A percentile compares a stretch with the other conserved stretches of the same genome.
phyloP scores from a whole-genome alignment of 2,888 invertebrate genomes.

The Machimus rusticus region DNA sequence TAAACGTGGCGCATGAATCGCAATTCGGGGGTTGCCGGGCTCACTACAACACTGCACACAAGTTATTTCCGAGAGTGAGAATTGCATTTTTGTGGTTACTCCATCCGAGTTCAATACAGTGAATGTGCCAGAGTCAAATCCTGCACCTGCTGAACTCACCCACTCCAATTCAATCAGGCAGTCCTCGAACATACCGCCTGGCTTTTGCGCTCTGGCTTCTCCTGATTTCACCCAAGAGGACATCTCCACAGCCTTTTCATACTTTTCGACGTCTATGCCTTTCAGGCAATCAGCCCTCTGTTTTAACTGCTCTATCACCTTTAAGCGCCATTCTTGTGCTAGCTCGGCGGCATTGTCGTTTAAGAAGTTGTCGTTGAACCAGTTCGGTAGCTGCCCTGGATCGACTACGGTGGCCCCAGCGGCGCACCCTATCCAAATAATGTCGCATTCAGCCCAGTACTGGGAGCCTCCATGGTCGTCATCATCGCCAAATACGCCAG shows the following conservation, averaged over 20 bases:
- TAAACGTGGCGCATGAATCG: slow-evolving; percentile 74
- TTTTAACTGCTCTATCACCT: slow-evolving; percentile 75
- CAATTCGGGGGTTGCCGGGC: slow-evolving; percentile 78
- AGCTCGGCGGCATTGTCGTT: slow-evolving; percentile 69
- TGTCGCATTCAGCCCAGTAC: slow-evolving; percentile 82
- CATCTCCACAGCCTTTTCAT: slow-evolving; percentile 82
- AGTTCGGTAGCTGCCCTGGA: slow-evolving; percentile 77
- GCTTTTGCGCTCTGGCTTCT: slow-evolving; percentile 74
- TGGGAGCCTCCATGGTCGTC: slow-evolving; percentile 70
- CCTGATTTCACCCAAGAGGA: slow-evolving; percentile 87
- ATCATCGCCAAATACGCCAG: slow-evolving; percentile 82
- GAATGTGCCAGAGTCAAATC: slow-evolving; percentile 75
- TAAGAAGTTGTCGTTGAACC: slow-evolving; percentile 71
- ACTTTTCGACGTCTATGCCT: slow-evolving; percentile 67
- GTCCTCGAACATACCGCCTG: slow-evolving; percentile 71
- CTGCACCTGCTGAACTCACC: slow-evolving; percentile 71
- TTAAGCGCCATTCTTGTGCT: slow-evolving; percentile 77
- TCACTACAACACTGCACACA: slow-evolving; percentile 81
- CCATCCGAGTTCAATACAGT: slow-evolving; percentile 81
- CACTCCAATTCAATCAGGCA: slow-evolving; percentile 84
- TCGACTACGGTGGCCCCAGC: slow-evolving; percentile 83
- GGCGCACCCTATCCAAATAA: slow-evolving; percentile 82
- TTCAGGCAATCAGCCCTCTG: slow-evolving; percentile 65
- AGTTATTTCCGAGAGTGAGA: slow-evolving; percentile 79
- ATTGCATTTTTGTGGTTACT: slow-evolving; percentile 75